A percentile compares a stretch with the other conserved stretches of the same genome.
Evolutionary conservation across 2,113 vertebrate genomes (phyloP).

Genomic region (Prinia subflava): DNA sequence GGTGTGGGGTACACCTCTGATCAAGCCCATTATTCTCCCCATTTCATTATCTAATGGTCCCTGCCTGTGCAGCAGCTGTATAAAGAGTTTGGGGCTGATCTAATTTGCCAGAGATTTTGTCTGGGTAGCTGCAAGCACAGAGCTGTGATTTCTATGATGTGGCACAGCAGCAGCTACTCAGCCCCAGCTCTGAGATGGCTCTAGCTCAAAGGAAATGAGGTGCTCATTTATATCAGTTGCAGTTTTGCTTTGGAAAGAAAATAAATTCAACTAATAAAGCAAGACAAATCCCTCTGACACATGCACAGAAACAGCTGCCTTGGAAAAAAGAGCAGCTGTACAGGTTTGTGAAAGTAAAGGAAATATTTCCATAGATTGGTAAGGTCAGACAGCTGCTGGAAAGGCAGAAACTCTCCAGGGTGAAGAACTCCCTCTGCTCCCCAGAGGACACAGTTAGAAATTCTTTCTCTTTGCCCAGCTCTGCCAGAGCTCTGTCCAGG

Average conservation of each 20-base stretch:
- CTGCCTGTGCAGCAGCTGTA: not conserved
- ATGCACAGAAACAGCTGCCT: not conserved
- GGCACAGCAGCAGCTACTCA: slow-evolving; percentile 24
- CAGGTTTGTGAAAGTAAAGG: not conserved
- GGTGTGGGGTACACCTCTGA: not conserved
- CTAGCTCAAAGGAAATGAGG: not conserved
- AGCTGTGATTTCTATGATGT: not conserved
- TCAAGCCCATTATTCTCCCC: not conserved
- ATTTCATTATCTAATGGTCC: not conserved
- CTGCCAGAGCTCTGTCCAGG: not conserved
- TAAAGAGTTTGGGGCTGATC: not conserved
- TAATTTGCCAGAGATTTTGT: slow-evolving; percentile 14
- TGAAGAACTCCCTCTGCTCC: not conserved
- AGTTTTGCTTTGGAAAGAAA: slow-evolving; percentile 8
- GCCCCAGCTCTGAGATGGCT: not conserved
- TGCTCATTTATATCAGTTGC: not conserved
- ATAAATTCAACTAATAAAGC: not conserved
- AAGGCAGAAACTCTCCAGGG: not conserved
- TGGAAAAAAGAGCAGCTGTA: not conserved
- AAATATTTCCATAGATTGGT: not conserved
- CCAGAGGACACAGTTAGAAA: not conserved
- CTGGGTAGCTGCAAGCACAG: not conserved
- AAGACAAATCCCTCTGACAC: not conserved
- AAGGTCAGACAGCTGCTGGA: not conserved
- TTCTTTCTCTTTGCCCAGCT: not conserved